Conservation (phyloP, 1,140 invertebrate species). For the Lordiphosa stackelbergi region DNA sequence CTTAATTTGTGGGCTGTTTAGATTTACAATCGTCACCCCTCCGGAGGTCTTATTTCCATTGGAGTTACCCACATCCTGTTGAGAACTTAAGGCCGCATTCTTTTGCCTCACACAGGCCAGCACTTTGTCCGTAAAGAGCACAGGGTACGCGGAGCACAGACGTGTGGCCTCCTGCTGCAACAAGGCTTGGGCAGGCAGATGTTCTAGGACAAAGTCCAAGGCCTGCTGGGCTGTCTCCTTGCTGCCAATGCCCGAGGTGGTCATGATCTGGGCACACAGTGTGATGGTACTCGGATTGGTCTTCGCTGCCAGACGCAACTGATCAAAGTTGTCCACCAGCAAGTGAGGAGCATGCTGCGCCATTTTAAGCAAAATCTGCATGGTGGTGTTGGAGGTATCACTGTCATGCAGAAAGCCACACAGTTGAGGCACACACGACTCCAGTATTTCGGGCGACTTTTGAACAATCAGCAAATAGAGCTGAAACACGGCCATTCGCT, state of each 20-base stretch:
- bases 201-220: conserved; percentile 87
- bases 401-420: conserved; percentile 63
- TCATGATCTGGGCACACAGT: conserved; percentile 82
- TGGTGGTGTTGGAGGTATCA: conserved; percentile 81
- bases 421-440: conserved; percentile 64
- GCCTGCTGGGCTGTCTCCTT: conserved; percentile 87
- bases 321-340: conserved; percentile 83
- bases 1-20: conserved; percentile 78
- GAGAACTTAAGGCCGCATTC: conserved; percentile 77
- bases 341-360: conserved; percentile 82
- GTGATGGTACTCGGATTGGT: conserved; percentile 83
- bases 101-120: conserved; percentile 84
- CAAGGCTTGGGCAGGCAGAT: conserved; percentile 83
- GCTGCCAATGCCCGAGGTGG: conserved; percentile 82
- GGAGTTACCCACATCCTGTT: conserved; percentile 79
- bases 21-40: conserved; percentile 86
- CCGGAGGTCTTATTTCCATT: conserved; percentile 80
- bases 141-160: conserved; percentile 86
- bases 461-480: conserved; percentile 89
- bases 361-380: conserved; percentile 88
- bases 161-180: conserved; percentile 87
- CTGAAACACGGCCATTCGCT: conserved; percentile 89
- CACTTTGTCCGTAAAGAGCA: conserved; percentile 87
- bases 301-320: conserved; percentile 83
- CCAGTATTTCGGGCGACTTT: conserved; percentile 81